Base-by-base conservation (phyloP, 2,888 invertebrate species). In the Napeogenes sylphis region DNA sequence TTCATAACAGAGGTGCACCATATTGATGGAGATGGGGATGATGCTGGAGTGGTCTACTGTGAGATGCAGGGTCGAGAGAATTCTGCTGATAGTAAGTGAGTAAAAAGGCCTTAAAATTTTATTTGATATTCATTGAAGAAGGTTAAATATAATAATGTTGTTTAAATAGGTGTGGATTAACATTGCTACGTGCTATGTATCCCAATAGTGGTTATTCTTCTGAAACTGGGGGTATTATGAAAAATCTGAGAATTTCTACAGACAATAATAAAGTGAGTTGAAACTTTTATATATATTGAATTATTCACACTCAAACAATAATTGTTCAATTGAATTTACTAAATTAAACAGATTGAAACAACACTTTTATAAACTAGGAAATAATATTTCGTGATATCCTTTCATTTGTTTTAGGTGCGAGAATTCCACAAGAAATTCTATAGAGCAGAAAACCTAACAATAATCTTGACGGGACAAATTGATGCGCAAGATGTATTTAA, bases 1-100 rank as follows among this genome's bases (percentile, higher is more conserved):
- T 98, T 94, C 79, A 88, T 94, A 38, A 98, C 98, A 0, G 98
- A 98, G 88, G 97, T 98, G 0, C 97, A 98, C 83, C 98, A 98
- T 80, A 92, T 98, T 67, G 96, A 95, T 73, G 95, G 94, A 0
- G 94, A 95, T 65, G 98, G 98, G 0, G 94, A 96, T 70, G 95
- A 98, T 90, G 97, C 95, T 12, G 98, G 98, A 21, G 97, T 98
- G 13, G 97, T 98, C n/a, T 98, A 98, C 81, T 97, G 96, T 82
- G 98, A 98, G 90, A 97, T 98, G 96, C 97, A 97, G 84, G 96
- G 95, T 0, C 81, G 93, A 42, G 97, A 97, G 81, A 97, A 96
- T 81, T 92, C 92, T n/a, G 95, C 95, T 4, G 95, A 95, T 77
- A 93, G 93, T 63, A 88, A 89, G 91, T 90, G 60, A 70, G 72